Evolutionary conservation across 2,888 invertebrate genomes (phyloP).

Genomic region (Luperina nickerlii): DNA sequence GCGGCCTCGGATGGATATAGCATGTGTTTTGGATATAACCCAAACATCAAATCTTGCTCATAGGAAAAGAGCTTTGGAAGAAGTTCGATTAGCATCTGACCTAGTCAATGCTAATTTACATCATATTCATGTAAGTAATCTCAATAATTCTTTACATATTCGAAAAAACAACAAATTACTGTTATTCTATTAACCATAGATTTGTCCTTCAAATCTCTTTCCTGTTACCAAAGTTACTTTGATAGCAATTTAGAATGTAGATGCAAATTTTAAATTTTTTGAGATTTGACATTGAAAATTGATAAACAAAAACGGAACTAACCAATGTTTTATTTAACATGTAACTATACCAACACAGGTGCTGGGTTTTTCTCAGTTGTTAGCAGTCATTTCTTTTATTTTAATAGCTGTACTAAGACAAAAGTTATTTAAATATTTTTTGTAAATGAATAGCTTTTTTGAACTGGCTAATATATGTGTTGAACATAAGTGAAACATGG

Average conservation of each 20-base stretch:
- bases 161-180: background rate
- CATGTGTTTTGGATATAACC: constrained; percentile 95
- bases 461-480: background rate
- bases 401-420: background rate
- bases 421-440: background rate
- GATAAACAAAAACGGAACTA: background rate
- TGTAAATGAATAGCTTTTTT: background rate
- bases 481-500: background rate
- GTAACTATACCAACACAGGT: background rate
- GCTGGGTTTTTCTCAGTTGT: background rate
- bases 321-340: background rate
- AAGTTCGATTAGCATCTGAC: constrained; percentile 95
- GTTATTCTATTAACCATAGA: background rate
- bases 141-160: background rate
- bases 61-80: constrained; percentile 95
- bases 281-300: constrained; percentile 20
- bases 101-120: constrained; percentile 95
- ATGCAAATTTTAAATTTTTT: background rate
- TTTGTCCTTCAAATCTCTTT: constrained; percentile 58
- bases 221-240: constrained; percentile 38
- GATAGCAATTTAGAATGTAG: constrained; percentile 24
- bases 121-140: constrained; percentile 93
- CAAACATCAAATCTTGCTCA: constrained; percentile 93
- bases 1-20: constrained; percentile 95
- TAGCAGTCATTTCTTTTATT: background rate